phyloP scores from a whole-genome alignment of 2,797 vertebrate genomes.

The Sphenopsis melanotis region DNA sequence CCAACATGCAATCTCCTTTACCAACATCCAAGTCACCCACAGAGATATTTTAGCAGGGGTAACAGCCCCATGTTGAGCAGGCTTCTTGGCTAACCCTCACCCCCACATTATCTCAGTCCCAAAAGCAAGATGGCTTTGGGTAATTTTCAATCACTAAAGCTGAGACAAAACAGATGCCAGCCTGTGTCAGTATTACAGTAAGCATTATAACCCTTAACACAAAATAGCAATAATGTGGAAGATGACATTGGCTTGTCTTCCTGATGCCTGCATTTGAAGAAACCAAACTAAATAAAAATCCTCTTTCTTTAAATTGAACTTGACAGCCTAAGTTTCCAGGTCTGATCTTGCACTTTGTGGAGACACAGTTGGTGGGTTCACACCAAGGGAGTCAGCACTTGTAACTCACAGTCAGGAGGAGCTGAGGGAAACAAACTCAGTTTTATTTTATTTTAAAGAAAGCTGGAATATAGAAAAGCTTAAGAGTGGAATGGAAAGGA shows the following conservation, averaged over 20 bases:
- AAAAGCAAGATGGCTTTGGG: not conserved
- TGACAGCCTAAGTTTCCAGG: constrained; percentile 9
- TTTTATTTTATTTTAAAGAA: not conserved
- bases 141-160: constrained; percentile 8
- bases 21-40: constrained; percentile 21
- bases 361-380: not conserved
- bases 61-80: not conserved
- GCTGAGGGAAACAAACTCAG: rapidly evolving
- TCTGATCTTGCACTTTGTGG: not conserved
- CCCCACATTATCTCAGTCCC: not conserved
- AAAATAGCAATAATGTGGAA: not conserved
- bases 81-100: not conserved
- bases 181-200: constrained; percentile 19
- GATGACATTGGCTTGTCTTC: not conserved
- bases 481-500: rapidly evolving
- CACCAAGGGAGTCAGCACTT: not conserved
- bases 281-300: constrained; percentile 38
- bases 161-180: constrained; percentile 47
- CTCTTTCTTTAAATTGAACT: constrained; percentile 22
- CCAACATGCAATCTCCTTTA: constrained; percentile 16
- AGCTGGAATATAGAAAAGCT: not conserved
- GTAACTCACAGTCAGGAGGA: not conserved
- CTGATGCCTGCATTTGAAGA: not conserved
- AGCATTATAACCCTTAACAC: constrained; percentile 25
- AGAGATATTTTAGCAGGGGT: not conserved